Base-by-base conservation (phyloP, 2,797 vertebrate species). In the Margarornis squamiger region DNA sequence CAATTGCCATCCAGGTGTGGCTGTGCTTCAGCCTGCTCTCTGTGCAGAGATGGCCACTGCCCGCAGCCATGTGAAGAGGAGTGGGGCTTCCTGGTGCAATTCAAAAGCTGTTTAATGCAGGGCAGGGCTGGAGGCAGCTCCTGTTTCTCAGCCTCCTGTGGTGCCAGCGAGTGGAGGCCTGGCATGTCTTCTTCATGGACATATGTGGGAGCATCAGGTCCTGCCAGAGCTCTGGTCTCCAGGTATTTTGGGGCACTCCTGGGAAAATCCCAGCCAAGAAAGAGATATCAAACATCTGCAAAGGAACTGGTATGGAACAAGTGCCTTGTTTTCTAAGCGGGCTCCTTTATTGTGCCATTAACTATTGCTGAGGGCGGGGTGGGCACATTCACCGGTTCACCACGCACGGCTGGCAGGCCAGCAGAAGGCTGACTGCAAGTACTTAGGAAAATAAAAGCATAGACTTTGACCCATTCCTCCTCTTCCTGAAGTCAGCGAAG, bases 131-230 rank as follows among this genome's bases (percentile, higher is more conserved):
- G 41, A 62, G 41, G 36, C 43, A 49, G 48, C 29, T 83, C 36
- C 1, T 20, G 11, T 36, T 72, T 61, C 41, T 18, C 36, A 61
- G 21, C 6, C 38, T 83, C n/a, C 52, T 6, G 36, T 15, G 14
- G 12, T 45, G 54, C 48, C 24, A 32, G 59, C 1, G 14, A 48
- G 41, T 36, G n/a, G 29, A 12, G 14, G 17, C 52, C 32, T 38
- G 34, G 17, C 1, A 0, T 5, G 5, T 39, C 59, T 62, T 39
- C 43, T n/a, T 68, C 17, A 6, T 8, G 62, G 57, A n/a, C 17
- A 22, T 0, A 0, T 10, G 20, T 27, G 30, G 32, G 20, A 82
- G 62, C 1, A 0, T 29, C 48, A 39, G 32, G 24, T 83, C 24
- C 48, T 51, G 36, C 32, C 24, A 36, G 66, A 45, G 23, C 23